Evolutionary conservation across 2,888 invertebrate species (phyloP).

Genomic region (Amphimallon solstitiale): DNA sequence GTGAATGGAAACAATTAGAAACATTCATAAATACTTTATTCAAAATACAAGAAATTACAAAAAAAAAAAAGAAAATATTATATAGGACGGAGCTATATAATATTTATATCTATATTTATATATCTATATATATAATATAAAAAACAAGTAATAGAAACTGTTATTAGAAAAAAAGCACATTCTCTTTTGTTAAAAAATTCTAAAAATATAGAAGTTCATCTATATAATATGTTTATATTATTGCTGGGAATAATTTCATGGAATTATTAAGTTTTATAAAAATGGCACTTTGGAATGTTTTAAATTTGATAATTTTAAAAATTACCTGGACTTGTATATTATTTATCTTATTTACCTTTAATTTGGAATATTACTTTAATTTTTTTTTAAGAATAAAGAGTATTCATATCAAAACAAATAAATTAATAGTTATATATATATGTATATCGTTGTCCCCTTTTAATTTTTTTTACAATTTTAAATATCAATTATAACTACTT

Average conservation of each 20-base stretch:
- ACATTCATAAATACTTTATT: conserved; percentile 40
- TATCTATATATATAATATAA: conserved; percentile 20
- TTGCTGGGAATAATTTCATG: conserved; percentile 2
- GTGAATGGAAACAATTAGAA: not conserved
- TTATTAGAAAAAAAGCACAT: conserved; percentile 10
- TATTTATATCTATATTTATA: conserved; percentile 11
- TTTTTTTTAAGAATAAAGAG: too few species aligned
- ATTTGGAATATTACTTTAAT: too few species aligned
- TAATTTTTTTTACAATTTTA: too few species aligned
- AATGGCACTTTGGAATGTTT: conserved; percentile 35
- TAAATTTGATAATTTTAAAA: not conserved
- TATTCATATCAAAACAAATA: too few species aligned
- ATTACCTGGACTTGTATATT: not conserved
- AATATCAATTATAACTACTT: too few species aligned
- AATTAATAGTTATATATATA: too few species aligned
- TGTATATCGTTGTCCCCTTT: too few species aligned
- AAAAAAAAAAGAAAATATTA: conserved; percentile 21
- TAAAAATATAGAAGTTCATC: conserved; percentile 6
- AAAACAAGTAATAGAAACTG: conserved; percentile 11
- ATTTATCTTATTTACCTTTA: too few species aligned
- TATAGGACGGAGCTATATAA: conserved; percentile 27
- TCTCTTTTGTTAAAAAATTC: conserved; percentile 8
- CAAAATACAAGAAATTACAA: conserved; percentile 32
- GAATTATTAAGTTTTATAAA: not conserved
- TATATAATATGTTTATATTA: too few species aligned